Evolutionary conservation across 2,888 invertebrate species (phyloP), one percentile per base, ranked within the genome.

Genomic region (Malthinus seriepunctatus): DNA sequence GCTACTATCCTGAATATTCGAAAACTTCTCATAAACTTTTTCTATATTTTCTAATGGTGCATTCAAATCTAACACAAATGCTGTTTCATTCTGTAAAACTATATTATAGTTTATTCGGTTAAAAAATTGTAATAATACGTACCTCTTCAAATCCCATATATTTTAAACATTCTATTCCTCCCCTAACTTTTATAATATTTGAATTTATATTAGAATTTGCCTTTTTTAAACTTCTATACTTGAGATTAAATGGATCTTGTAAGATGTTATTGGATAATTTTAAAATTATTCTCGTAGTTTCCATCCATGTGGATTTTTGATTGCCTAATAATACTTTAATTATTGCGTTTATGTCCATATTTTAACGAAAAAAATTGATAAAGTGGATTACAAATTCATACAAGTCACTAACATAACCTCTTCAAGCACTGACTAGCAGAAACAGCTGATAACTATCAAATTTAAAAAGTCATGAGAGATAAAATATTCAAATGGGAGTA

Each of bases 81-180:
- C 14, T 15, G 39, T 15, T 15, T 23, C 39, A 15, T 42, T n/a
- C 39, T 42, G 23, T 11, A 42, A 23, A 15, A 15, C 12, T n/a
- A 15, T n/a, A 9, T n/a, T 12, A 12, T 3, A 8, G 7, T 12
- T 15, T 39, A 6, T 12, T 9, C 6, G 11, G 15, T 14, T 15
- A 8, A 4, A 15, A 42, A 15, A 23, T 23, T 23, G 2, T 11
- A 37, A 44, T 15, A 44, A 32, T 23, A 39, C 56, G 38, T 67
- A 76, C 76, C 65, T 77, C 76, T 64, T 67, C 32, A 67, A 77
- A 77, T 6, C 76, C 76, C 73, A 76, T 74, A 15, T 68, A 32
- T 63, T 63, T 67, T 35, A 77, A 66, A 63, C 73, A 74, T 11
- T 73, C 72, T 31, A 51, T 42, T 32, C 72, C 76, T 35, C 75